These are phyloP conservation scores for Lagria hirta DNA, from an alignment of 2,888 invertebrate genomes.

Conservation along the genomic window DNA sequence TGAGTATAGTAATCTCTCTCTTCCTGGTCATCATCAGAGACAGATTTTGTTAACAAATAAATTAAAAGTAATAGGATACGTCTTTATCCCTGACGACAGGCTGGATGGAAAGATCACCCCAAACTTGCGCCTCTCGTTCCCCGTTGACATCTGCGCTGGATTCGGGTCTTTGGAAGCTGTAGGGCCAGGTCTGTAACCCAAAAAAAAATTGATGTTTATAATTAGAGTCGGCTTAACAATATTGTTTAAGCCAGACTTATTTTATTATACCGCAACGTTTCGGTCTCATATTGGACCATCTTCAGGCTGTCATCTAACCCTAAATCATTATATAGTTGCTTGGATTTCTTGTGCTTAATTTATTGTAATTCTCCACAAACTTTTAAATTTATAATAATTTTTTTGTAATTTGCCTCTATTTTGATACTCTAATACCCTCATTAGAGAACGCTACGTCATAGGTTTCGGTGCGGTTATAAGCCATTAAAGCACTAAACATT, in stretches of 20 bases:
- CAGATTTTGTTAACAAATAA: conserved; percentile 30
- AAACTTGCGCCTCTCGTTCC: conserved; percentile 39
- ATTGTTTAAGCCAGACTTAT: not conserved
- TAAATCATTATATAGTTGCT: too few relatives aligned
- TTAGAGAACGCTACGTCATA: too few relatives aligned
- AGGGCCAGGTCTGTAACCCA: conserved; percentile 76
- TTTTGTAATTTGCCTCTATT: too few relatives aligned
- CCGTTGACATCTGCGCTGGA: conserved; percentile 57
- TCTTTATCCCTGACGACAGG: conserved; percentile 51
- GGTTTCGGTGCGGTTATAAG: too few relatives aligned
- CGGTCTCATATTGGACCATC: too few relatives aligned
- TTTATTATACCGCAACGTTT: too few relatives aligned
- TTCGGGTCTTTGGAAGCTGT: conserved; percentile 67
- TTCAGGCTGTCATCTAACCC: too few relatives aligned
- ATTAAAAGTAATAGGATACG: conserved; percentile 52
- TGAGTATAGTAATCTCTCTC: conserved; percentile 20
- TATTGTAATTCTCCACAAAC: too few relatives aligned
- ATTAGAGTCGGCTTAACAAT: not conserved
- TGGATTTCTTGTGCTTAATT: too few relatives aligned
- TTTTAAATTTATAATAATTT: too few relatives aligned
- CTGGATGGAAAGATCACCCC: conserved; percentile 43
- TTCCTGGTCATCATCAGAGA: conserved; percentile 8
- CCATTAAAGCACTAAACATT: too few relatives aligned
- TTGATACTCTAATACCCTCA: too few relatives aligned
- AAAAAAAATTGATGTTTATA: conserved; percentile 15